These are phyloP conservation scores for Xenopus tropicalis DNA, from an alignment of 2,113 vertebrate genomes.

Conservation along the genomic window UCB_Xtro_10.0 CM004447.2:25506501-25507000, in stretches of 20 bases:
- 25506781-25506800: conserved; percentile 23
- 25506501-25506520: conserved; percentile 59
- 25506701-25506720: conserved; percentile 48
- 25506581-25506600: conserved; percentile 52
- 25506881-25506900: too few species aligned
- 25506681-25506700: conserved; percentile 56
- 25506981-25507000: too few species aligned
- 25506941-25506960: too few species aligned
- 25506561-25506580: conserved; percentile 64
- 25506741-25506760: conserved; percentile 40
- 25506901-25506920: too few species aligned
- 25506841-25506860: too few species aligned
- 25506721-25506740: conserved; percentile 55
- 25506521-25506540: conserved; percentile 67
- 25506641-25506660: conserved; percentile 57
- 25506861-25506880: too few species aligned
- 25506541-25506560: conserved; percentile 68
- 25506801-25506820: conserved; percentile 18
- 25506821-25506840: too few species aligned
- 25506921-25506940: too few species aligned
- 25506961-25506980: too few species aligned
- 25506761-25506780: conserved; percentile 32
- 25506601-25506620: conserved; percentile 66
- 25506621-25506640: conserved; percentile 63
- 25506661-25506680: conserved; percentile 55